Evolutionary conservation across 2,888 invertebrate genomes (phyloP).

Genomic region (Mimas tiliae): DNA sequence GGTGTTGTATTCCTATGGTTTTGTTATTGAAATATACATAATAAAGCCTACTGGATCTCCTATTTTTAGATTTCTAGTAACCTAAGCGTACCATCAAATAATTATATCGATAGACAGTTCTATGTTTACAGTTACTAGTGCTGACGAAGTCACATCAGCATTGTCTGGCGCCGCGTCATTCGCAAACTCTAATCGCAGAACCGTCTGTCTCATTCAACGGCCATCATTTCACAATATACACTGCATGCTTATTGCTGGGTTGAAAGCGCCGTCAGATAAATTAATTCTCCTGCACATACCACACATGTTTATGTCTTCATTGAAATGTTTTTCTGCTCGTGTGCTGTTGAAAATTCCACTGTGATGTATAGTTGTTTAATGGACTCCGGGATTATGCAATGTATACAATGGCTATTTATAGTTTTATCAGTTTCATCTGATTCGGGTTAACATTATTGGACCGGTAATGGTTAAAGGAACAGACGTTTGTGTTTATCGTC

Average conservation of each 20-base stretch:
- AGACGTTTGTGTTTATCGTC: conserved; percentile 15
- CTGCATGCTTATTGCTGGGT: conserved; percentile 20
- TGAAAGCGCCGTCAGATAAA: conserved; percentile 6
- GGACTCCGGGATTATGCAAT: not conserved
- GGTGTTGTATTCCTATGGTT: no score
- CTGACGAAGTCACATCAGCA: not conserved
- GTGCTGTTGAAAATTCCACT: not conserved
- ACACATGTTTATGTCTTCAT: conserved; percentile 20
- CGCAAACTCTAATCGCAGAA: not conserved
- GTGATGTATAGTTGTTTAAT: conserved; percentile 10
- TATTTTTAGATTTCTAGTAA: no score
- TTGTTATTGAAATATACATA: not conserved
- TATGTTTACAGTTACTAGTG: not conserved
- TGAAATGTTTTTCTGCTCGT: conserved; percentile 13
- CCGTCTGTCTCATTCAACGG: conserved; percentile 9
- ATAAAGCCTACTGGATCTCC: no score
- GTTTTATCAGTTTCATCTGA: not conserved
- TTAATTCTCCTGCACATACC: conserved; percentile 16
- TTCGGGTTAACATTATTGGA: not conserved
- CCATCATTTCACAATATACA: conserved; percentile 11
- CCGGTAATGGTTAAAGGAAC: not conserved
- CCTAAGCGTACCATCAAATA: not conserved
- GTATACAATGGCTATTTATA: not conserved
- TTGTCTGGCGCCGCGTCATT: not conserved
- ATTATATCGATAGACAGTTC: not conserved